phyloP scores from a whole-genome alignment of 2,113 vertebrate species.

The Semnornis frantzii region DNA sequence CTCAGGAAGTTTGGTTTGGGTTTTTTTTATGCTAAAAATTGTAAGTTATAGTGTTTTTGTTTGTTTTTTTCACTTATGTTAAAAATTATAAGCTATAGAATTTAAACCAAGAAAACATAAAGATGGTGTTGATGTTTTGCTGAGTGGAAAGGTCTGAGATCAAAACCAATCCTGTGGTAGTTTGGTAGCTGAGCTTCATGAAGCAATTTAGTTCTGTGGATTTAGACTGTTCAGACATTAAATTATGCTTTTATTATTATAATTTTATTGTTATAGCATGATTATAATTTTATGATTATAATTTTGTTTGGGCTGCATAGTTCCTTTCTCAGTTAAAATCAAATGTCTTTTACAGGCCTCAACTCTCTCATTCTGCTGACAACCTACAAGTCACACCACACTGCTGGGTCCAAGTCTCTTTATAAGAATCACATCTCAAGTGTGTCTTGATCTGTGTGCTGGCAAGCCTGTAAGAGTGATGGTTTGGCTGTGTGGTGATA shows the following conservation, averaged over 20 bases:
- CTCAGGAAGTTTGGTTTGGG: neutral
- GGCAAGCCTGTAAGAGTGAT: neutral
- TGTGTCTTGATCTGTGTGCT: neutral
- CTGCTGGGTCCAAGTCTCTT: neutral
- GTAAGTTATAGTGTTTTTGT: neutral
- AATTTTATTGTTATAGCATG: neutral
- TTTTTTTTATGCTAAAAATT: neutral
- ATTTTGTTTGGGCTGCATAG: neutral
- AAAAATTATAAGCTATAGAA: neutral
- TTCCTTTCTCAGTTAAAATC: neutral
- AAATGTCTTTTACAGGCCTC: neutral
- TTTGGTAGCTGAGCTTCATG: neutral
- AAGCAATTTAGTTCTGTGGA: neutral
- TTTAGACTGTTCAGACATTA: neutral
- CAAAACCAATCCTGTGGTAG: neutral
- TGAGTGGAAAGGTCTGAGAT: neutral
- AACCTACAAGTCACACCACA: neutral
- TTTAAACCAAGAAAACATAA: neutral
- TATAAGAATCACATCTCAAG: rapidly evolving
- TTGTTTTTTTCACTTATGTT: too few species aligned
- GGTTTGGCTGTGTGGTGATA: neutral
- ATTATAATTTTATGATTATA: too few species aligned
- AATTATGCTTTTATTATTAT: neutral
- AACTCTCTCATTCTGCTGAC: neutral
- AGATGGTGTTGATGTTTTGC: neutral